Conservation (phyloP, 2,888 invertebrate species). For the Lithophane semibrunnea region DNA sequence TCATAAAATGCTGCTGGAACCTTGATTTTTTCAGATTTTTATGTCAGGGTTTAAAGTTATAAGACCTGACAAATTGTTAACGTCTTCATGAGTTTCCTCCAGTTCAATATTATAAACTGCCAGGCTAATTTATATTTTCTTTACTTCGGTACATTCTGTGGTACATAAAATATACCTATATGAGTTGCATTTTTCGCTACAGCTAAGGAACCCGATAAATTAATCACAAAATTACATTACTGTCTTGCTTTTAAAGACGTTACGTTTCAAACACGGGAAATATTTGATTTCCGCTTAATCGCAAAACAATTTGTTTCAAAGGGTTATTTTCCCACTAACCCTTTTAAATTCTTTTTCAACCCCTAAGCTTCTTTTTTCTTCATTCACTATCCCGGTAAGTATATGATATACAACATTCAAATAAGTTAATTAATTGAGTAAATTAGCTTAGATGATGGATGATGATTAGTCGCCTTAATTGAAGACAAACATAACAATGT, state of each 20-base stretch:
- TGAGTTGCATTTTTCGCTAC: neutral
- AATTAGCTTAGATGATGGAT: constrained; percentile 51
- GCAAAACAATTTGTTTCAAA: neutral
- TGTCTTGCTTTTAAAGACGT: neutral
- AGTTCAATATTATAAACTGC: neutral
- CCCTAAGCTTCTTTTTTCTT: neutral
- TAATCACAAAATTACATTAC: neutral
- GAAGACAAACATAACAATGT: constrained; percentile 50
- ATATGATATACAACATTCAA: neutral
- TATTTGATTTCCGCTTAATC: neutral
- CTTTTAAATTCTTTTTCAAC: neutral
- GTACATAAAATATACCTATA: neutral
- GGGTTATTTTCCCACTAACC: neutral
- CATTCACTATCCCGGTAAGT: neutral
- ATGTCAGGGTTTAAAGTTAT: neutral
- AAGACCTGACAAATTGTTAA: neutral
- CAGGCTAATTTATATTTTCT: neutral
- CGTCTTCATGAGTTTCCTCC: neutral
- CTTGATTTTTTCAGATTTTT: neutral
- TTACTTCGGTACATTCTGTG: neutral
- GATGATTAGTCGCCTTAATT: constrained; percentile 49
- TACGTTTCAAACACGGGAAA: neutral
- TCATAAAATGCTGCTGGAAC: neutral
- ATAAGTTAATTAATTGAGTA: constrained; percentile 18
- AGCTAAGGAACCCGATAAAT: neutral